Evolutionary conservation across 2,888 invertebrate species (phyloP).

Genomic region (Hedychridium roseum): DNA sequence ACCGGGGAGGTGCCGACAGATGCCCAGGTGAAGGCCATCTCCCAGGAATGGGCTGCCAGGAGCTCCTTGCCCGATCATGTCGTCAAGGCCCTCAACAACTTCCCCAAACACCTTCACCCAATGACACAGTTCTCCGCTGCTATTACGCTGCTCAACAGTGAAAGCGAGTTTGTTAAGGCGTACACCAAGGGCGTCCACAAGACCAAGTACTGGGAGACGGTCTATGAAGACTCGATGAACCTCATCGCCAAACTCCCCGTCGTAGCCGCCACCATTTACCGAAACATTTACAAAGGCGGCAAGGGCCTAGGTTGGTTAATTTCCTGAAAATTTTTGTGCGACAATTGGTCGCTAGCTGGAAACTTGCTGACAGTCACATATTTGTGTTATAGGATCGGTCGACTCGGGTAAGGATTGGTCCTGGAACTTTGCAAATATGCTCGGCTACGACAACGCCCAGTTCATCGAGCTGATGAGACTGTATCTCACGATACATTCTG

Average conservation of each 20-base stretch:
- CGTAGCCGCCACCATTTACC: constrained; percentile 92
- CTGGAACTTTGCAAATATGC: constrained; percentile 89
- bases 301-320: constrained; percentile 67
- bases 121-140: constrained; percentile 96
- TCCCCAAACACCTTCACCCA: constrained; percentile 89
- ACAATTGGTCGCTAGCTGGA: too few relatives aligned
- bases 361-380: constrained; percentile 82
- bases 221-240: constrained; percentile 94
- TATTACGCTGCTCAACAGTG: constrained; percentile 89
- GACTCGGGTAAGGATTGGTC: constrained; percentile 93
- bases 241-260: constrained; percentile 94
- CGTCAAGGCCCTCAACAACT: constrained; percentile 90
- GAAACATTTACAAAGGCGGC: constrained; percentile 77
- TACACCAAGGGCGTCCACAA: constrained; percentile 90
- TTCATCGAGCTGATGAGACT: constrained; percentile 93
- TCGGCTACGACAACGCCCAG: constrained; percentile 84
- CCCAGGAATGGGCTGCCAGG: constrained; percentile 72
- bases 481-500: constrained; percentile 91
- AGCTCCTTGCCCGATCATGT: constrained; percentile 86
- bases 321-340: too few relatives aligned
- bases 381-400: constrained; percentile 79
- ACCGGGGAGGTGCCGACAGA: constrained; percentile 89
- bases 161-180: constrained; percentile 91
- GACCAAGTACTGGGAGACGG: constrained; percentile 88
- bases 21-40: constrained; percentile 71